Evolutionary conservation across 2,888 invertebrate genomes (phyloP), one percentile per base, ranked within the genome.

Genomic region (Spialia ferax): DNA sequence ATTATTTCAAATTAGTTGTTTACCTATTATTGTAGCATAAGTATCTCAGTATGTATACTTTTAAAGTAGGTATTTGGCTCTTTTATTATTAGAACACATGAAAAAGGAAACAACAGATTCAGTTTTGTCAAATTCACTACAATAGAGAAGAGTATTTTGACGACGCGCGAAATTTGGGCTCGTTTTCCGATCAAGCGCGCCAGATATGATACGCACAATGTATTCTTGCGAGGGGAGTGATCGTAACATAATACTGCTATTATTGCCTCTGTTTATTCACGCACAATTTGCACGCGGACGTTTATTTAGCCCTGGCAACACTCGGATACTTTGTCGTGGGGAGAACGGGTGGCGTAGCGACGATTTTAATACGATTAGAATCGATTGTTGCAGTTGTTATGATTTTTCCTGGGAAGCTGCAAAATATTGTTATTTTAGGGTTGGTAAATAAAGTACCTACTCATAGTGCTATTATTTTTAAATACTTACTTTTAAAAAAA

Each of bases 261-360:
- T 91, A 91, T 92, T 81, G 80, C 75, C 83, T 75, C 79, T 93
- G 91, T 92, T 92, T 91, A 87, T 88, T 83, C 91, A 91, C 91
- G 93, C 89, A 91, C 93, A 93, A 93, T 93, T 93, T 93, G 92
- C 89, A 74, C 79, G 75, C 79, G 72, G 74, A 70, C 73, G 91
- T 92, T 91, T 91, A 89, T 91, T 88, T 84, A 86, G 84, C 80
- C 81, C 77, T 91, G 86, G 88, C 89, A 87, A 90, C 91, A 89
- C 80, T 83, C 75, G 73, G 77, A 60, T 70, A 57, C 57, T 57
- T 20, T 45, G 22, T 61, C 67, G 70, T 60, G 74, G 73, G 76
- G 75, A 48, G 67, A 61, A 26, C 45, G 56, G 35, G 59, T 45
- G 60, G 59, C 55, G 60, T 60, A 67, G 29, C 66, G 50, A 52